A percentile compares a stretch with the other conserved stretches of the same genome.
These are phyloP conservation scores for Agapostemon virescens DNA, from an alignment of 2,888 invertebrate species.

Conservation along the genomic window DNA sequence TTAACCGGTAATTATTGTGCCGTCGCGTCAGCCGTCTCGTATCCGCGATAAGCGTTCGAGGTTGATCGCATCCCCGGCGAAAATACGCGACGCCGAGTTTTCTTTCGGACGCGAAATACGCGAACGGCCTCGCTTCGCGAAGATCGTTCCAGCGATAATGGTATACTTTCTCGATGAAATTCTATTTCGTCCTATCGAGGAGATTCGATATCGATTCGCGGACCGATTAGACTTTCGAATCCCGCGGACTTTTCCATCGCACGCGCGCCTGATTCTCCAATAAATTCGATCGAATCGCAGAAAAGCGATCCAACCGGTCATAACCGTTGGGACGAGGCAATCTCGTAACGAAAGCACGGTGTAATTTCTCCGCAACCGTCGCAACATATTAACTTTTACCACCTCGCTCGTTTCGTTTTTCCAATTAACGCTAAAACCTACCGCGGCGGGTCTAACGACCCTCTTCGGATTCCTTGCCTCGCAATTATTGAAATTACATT, in stretches of 20 bases:
- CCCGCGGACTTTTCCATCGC: not conserved
- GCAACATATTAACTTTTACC: too few relatives aligned
- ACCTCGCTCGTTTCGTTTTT: too few relatives aligned
- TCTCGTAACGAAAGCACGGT: too few relatives aligned
- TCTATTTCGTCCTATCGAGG: not conserved
- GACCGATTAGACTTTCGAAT: not conserved
- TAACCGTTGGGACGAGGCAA: too few relatives aligned
- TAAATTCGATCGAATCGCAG: not conserved
- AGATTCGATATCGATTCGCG: not conserved
- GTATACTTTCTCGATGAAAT: not conserved
- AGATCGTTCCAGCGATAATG: not conserved
- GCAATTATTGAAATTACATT: too few relatives aligned
- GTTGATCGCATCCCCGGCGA: conserved; percentile 30
- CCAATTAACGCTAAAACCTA: too few relatives aligned
- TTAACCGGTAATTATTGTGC: conserved; percentile 52
- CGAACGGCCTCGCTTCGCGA: not conserved
- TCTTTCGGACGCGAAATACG: not conserved
- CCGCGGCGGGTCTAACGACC: too few relatives aligned
- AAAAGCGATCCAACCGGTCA: too few relatives aligned
- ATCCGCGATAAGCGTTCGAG: conserved; percentile 24
- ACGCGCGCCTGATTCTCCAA: too few relatives aligned
- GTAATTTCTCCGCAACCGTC: too few relatives aligned
- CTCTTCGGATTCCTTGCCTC: too few relatives aligned
- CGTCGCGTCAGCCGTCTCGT: not conserved
- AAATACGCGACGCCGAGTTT: not conserved